Evolutionary conservation across 2,797 vertebrate species (phyloP).

Genomic region (Gallinago nigripennis): DNA sequence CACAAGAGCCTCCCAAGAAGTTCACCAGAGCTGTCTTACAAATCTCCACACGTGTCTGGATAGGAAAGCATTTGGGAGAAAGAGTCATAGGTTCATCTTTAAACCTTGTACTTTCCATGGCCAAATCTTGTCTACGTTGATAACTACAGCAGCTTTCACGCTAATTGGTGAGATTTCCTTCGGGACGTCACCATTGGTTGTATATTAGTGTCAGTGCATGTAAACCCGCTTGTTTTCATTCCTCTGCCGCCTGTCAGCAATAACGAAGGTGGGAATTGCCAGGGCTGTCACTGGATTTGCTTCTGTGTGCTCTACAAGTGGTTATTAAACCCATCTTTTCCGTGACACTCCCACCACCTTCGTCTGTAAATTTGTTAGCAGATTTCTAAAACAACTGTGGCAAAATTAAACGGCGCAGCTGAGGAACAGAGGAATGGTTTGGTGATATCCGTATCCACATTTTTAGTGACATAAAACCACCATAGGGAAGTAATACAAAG

Average conservation of each 20-base stretch:
- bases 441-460: accelerated
- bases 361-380: neutral
- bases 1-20: neutral
- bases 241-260: conserved; percentile 14
- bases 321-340: neutral
- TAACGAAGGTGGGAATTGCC: conserved; percentile 7
- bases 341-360: neutral
- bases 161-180: conserved; percentile 42
- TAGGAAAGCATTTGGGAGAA: neutral
- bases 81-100: neutral
- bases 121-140: neutral
- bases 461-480: neutral
- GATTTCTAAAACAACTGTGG: accelerated
- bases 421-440: neutral
- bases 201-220: neutral
- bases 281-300: neutral
- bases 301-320: neutral
- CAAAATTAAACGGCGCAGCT: neutral
- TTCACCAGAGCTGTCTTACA: neutral
- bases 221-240: neutral
- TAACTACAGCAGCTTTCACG: conserved; percentile 28
- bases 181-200: neutral
- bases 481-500: accelerated
- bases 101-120: neutral
- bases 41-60: accelerated